Evolutionary conservation across 1,140 invertebrate species (phyloP).

Genomic region (Cyrtorhinus lividipennis): DNA sequence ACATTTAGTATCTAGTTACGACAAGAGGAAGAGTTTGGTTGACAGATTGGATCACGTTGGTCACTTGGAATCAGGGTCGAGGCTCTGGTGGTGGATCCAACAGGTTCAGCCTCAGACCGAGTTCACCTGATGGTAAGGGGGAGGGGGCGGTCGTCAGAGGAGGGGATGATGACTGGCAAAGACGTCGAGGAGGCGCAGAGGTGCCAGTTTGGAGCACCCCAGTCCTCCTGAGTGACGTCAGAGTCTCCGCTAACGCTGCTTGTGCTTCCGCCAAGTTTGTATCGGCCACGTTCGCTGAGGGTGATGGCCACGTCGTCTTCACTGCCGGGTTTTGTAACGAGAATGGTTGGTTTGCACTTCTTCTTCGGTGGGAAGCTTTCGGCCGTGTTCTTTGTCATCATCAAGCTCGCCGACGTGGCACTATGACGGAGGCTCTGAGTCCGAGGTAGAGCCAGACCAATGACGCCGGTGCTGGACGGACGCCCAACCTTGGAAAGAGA

Average conservation of each 20-base stretch:
- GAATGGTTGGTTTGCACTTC: conserved; percentile 11
- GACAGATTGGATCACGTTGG: too few relatives aligned
- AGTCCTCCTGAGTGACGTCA: conserved; percentile 19
- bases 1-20: too few relatives aligned
- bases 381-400: not conserved
- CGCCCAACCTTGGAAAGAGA: conserved; percentile 1
- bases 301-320: not conserved
- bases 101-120: too few relatives aligned
- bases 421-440: conserved; percentile 5
- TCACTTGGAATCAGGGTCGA: too few relatives aligned
- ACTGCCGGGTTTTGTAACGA: conserved; percentile 3
- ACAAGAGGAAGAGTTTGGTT: too few relatives aligned
- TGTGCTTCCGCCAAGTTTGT: conserved; percentile 14
- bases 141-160: too few relatives aligned
- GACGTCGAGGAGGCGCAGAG: conserved; percentile 12
- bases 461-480: not conserved
- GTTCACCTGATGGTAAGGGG: too few relatives aligned
- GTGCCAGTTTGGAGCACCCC: conserved; percentile 4
- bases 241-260: conserved; percentile 10
- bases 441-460: not conserved
- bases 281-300: not conserved
- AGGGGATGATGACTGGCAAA: too few relatives aligned
- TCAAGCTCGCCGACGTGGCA: conserved; percentile 14
- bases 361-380: not conserved
- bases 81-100: too few relatives aligned